Evolutionary conservation across 2,888 invertebrate species (phyloP).

Genomic region (Lutraria lutraria): DNA sequence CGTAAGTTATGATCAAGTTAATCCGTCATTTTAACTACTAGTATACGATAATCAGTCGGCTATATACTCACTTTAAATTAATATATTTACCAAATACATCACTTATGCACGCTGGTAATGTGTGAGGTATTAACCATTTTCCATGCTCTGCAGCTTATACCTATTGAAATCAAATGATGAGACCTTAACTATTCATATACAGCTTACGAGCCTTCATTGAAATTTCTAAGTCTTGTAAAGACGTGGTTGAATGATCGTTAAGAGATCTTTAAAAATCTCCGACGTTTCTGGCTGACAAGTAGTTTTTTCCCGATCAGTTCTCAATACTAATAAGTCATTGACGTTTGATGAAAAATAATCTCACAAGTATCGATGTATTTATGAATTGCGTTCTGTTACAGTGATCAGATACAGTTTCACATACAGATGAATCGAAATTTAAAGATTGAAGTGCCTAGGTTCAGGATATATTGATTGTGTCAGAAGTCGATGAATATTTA

Average conservation of each 20-base stretch:
- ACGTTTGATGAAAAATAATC: background rate
- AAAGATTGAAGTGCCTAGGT: background rate
- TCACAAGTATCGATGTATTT: background rate
- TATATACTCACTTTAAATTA: background rate
- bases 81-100: background rate
- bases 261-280: background rate
- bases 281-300: background rate
- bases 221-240: background rate
- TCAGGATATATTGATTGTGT: background rate
- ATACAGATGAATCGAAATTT: background rate
- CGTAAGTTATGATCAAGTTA: background rate
- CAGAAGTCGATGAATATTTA: background rate
- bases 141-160: background rate
- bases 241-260: background rate
- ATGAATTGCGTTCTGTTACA: background rate
- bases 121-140: background rate
- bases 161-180: background rate
- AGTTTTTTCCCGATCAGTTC: background rate
- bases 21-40: conserved; percentile 2
- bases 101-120: background rate
- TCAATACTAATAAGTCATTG: background rate
- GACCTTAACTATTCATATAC: background rate
- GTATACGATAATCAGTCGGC: background rate
- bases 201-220: background rate
- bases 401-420: background rate